Evolutionary conservation across 2,888 invertebrate genomes (phyloP), one percentile per base, ranked within the genome.

Genomic region (Automeris io): DNA sequence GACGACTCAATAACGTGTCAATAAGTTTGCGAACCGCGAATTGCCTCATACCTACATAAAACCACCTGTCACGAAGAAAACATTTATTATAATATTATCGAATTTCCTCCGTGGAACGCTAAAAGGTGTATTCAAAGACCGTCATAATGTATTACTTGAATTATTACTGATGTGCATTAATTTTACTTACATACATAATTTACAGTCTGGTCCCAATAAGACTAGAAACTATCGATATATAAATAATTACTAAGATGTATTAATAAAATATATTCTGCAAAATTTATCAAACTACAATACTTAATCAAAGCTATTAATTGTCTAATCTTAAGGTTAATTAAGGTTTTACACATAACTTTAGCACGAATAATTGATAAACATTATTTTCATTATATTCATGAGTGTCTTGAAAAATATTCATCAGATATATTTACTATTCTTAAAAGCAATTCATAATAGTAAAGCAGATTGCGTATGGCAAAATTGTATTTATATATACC

Each of bases 81-180:
- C 68, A 79, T 78, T 73, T 74, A 78, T 79, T 72, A 75, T 70
- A 69, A 73, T 68, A 62, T 58, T 57, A 57, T 54, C 55, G 54
- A 67, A 61, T 62, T 66, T 57, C 49, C 54, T 50, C 43, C 39
- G 41, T 34, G 25, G 45, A 26, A 43, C 44, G 37, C 31, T 43
- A 50, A 35, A 39, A 39, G 34, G 35, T 36, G 18, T n/a, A n/a
- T n/a, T n/a, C 25, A 24, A 32, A 36, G 34, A 50, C 47, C 42
- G 41, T 35, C 42, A 49, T 49, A 40, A 42, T 33, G 9, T 6
- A 45, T 43, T 39, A 8, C 34, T 21, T 46, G 33, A 34, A 21
- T 23, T 34, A n/a, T n/a, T n/a, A n/a, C n/a, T n/a, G n/a, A n/a
- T n/a, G n/a, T n/a, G n/a, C n/a, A n/a, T n/a, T n/a, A n/a, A n/a